Evolutionary conservation across 1,140 invertebrate species (phyloP), one percentile per base, ranked within the genome.

Genomic region (Drosophila pachea): DNA sequence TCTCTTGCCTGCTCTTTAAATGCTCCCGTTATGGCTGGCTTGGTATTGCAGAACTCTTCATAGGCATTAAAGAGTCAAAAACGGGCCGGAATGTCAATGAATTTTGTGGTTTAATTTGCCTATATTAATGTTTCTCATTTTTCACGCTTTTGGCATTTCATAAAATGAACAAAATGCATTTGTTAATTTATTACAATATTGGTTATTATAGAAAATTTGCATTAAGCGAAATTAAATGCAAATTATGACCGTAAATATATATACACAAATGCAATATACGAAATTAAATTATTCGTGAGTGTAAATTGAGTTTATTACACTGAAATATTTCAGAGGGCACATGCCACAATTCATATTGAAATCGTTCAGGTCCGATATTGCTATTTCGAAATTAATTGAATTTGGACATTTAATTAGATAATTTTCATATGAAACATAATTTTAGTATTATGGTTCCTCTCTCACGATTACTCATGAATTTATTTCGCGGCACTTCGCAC

Each of bases 141-240:
- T 22, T 22, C 22, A 22, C 22, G 22, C 22, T 2, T 22, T 22
- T 22, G 22, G 3, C 53, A 36, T 47, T 78, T 82, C 75, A 82
- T 78, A 62, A 78, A 82, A 75, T 59, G 40, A 12, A 32, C 45
- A 56, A 49, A 35, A 36, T 47, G 45, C 49, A 53, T 42, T 43
- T 63, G 35, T 49, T 36, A 43, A 42, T 50, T 56, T 45, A 40
- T 60, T 59, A 60, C 60, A 73, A 82, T 64, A 61, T 42, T 70
- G 76, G 42, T 73, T 47, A 14, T 68, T 63, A 58, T 58, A 45
- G 47, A 9, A 71, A 77, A 78, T 81, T 71, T 78, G 61, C 75
- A 82, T 82, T 68, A 63, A 73, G 42, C 65, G 36, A 73, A 76
- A 84, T 73, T 73, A 69, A 76, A 83, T 84, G 61, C 70, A 74